Evolutionary conservation across 2,797 vertebrate genomes (phyloP), one percentile per base, ranked within the genome.

Genomic region (Meriones psammophilus): DNA sequence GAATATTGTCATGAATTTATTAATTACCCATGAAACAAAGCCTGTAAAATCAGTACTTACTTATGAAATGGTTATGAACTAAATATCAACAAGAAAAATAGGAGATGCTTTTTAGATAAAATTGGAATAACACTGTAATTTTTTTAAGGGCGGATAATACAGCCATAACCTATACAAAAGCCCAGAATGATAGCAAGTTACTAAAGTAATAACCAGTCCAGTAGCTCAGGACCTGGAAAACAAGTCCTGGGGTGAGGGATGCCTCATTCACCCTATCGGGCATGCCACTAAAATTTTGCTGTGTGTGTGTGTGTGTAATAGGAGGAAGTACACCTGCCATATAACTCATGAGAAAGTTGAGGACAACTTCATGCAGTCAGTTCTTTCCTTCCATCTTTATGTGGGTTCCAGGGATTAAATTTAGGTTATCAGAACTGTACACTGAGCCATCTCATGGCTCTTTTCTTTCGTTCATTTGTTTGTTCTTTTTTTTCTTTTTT

Each of bases 21-120:
- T 87, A 88, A 90, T 56, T 89, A 74, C 20, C 88, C 50, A 62
- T 88, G 28, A 36, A 88, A 8, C 24, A 94, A 95, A 96, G 92
- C 14, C 58, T 39, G 54, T 83, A 80, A 50, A 94, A 71, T 86
- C 79, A 81, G 33, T 74, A 36, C 50, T 76, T 74, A 36, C 50
- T 76, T 90, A 91, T 46, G 76, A 90, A 92, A 58, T 85, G 28
- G n/a, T 90, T 88, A 90, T 80, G 69, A 68, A 94, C 22, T 77
- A 92, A 95, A 91, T 94, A 71, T 54, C 60, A 88, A 74, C 24
- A 94, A 66, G n/a, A 95, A 96, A 28, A 95, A 93, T 87, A 80
- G 66, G 12, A 94, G 76, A 66, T 58, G 28, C 28, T 87, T 88
- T 92, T 88, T 33, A 78, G 46, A 84, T 78, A 84, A 81, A 91